Base-by-base conservation (phyloP, 2,797 vertebrate genomes). In the Siniperca undulata region DNA sequence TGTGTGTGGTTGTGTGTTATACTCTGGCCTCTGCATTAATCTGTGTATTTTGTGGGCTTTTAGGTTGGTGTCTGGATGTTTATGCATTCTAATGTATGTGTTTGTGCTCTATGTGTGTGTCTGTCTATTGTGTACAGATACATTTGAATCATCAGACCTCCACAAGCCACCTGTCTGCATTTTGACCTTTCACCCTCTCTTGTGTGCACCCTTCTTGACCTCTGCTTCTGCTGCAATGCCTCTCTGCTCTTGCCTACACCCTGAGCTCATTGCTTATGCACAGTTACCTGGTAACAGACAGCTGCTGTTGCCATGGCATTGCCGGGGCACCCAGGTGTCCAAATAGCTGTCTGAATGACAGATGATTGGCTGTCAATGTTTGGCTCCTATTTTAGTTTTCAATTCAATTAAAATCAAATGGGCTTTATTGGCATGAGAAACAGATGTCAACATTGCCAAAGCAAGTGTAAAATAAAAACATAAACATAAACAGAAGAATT, bases 281-380 rank as follows among this genome's bases (percentile, higher is more conserved):
- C 69, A 56, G 82, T 89, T 92, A 91, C 89, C 88, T 87, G 88
- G 88, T 80, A 90, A 92, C 91, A 80, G 89, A 87, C 86, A 73
- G 66, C 82, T 81, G 70, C 89, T 87, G 91, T 93, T 92, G 89
- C 91, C 74, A 92, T 87, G 88, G 86, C 22, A 10, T 80, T 70
- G 53, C 70, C 13, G 0, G 27, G 73, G 81, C 82, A 62, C 80
- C 80, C 81, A 88, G 80, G 86, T 90, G 89, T 82, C 89, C 88
- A 80, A 79, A 84, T 70, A 52, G 83, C 83, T 81, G 68, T 72
- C 86, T 87, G 80, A 72, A 85, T 89, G 89, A 90, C 62, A 59
- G 80, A 77, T 88, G 88, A 91, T 83, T 77, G 85, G 68, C 70
- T 75, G 76, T 48, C 36, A 14, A 72, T 82, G 84, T 82, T 80